Conservation (phyloP, 1,140 invertebrate species). For the Dinoponera quadriceps region DNA sequence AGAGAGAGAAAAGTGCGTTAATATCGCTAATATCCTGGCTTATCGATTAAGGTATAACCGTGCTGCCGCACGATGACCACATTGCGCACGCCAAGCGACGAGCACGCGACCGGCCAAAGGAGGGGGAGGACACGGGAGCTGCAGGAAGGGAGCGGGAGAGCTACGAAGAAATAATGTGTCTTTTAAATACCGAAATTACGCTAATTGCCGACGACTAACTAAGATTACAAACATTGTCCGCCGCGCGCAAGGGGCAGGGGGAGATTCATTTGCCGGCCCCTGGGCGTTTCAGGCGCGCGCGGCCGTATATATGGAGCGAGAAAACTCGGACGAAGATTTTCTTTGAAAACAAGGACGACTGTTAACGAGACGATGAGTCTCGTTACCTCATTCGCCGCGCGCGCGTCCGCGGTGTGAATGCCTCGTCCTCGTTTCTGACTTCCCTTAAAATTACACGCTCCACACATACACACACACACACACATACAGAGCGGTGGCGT, state of each 20-base stretch:
- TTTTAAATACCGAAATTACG: constrained; percentile 66
- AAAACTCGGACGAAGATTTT: constrained; percentile 50
- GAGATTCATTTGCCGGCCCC: constrained; percentile 10
- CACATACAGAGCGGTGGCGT: too few species aligned
- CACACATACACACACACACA: background rate
- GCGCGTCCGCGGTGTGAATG: background rate
- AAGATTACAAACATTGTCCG: constrained; percentile 53
- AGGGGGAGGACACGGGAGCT: too few species aligned
- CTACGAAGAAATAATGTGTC: constrained; percentile 47
- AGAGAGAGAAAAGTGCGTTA: constrained; percentile 54
- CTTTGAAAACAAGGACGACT: constrained; percentile 54
- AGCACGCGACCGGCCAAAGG: constrained; percentile 56
- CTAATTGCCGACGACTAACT: constrained; percentile 59
- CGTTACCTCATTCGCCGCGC: constrained; percentile 24
- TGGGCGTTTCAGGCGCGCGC: background rate
- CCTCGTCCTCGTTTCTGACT: constrained; percentile 35
- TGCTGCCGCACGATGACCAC: background rate
- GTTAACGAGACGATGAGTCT: constrained; percentile 56
- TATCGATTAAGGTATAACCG: constrained; percentile 67
- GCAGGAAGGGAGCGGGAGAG: background rate
- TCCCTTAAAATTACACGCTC: constrained; percentile 40
- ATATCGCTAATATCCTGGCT: constrained; percentile 71
- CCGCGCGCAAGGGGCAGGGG: background rate
- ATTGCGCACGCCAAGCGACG: constrained; percentile 56
- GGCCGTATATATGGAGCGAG: constrained; percentile 27